phyloP scores from a whole-genome alignment of 2,113 vertebrate genomes.

The Podarcis raffonei region DNA sequence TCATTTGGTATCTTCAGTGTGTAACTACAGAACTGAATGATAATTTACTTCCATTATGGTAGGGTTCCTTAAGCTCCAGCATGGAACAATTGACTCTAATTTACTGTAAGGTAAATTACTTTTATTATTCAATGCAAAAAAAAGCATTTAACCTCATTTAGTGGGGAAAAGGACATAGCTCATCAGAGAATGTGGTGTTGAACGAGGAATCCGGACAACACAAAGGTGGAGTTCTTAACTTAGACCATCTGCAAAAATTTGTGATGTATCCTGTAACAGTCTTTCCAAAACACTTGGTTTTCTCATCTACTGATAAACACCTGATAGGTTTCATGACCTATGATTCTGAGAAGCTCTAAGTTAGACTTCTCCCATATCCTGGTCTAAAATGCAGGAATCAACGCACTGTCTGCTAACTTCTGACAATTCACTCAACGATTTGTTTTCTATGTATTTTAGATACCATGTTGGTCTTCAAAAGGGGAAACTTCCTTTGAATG shows the following conservation, averaged over 20 bases:
- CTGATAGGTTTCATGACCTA: background rate
- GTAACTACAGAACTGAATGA: background rate
- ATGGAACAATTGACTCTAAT: background rate
- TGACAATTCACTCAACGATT: background rate
- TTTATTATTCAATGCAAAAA: too few species aligned
- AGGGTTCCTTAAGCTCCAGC: background rate
- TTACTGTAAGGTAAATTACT: background rate
- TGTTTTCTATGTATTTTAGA: background rate
- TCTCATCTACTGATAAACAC: background rate
- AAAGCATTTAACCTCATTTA: too few species aligned
- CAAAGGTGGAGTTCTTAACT: too few species aligned
- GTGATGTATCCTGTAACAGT: too few species aligned
- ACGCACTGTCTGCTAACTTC: background rate
- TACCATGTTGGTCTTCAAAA: background rate
- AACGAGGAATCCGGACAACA: too few species aligned
- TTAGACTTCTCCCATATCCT: background rate
- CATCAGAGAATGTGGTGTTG: too few species aligned
- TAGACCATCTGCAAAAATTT: background rate
- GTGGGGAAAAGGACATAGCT: too few species aligned
- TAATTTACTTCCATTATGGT: background rate
- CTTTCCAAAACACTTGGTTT: background rate
- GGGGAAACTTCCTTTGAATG: background rate
- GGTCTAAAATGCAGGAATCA: background rate
- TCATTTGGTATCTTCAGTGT: background rate
- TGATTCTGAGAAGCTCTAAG: background rate